Conservation (phyloP, 2,888 invertebrate species). For the Heliconius charithonia region DNA sequence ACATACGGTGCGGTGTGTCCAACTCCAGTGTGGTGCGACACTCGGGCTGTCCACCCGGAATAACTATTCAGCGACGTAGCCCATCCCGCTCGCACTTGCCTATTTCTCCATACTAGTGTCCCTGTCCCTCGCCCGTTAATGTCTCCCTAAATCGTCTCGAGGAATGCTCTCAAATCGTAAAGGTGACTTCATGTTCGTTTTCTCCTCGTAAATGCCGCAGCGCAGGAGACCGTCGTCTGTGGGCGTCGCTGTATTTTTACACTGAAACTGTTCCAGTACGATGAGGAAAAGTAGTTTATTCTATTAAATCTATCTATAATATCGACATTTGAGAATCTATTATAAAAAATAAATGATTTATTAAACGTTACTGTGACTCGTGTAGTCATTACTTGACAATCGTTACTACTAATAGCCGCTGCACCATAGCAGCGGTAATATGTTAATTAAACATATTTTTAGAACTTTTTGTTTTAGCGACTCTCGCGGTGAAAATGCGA, state of each 20-base stretch:
- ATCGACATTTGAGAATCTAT: no score
- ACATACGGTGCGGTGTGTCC: background rate
- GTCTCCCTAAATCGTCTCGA: constrained; percentile 35
- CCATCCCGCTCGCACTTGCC: constrained; percentile 17
- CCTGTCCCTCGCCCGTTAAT: constrained; percentile 43
- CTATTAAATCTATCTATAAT: no score
- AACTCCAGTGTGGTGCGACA: background rate
- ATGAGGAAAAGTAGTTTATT: background rate
- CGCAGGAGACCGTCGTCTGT: background rate
- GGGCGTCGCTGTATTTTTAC: constrained; percentile 35
- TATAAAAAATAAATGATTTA: no score
- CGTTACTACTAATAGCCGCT: no score
- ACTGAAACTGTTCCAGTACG: constrained; percentile 30
- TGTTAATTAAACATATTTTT: no score
- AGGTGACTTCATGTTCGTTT: constrained; percentile 54
- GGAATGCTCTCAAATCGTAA: constrained; percentile 53
- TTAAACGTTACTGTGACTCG: no score
- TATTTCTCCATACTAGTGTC: background rate
- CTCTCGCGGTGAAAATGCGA: no score
- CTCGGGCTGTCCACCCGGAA: constrained; percentile 31
- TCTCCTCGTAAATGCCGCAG: no score
- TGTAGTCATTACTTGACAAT: no score
- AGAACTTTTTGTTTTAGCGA: no score
- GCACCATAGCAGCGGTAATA: no score
- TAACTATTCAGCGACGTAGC: constrained; percentile 23